These are phyloP conservation scores for Embiotoca jacksoni DNA, from an alignment of 2,113 vertebrate genomes.

Conservation along the genomic window DNA sequence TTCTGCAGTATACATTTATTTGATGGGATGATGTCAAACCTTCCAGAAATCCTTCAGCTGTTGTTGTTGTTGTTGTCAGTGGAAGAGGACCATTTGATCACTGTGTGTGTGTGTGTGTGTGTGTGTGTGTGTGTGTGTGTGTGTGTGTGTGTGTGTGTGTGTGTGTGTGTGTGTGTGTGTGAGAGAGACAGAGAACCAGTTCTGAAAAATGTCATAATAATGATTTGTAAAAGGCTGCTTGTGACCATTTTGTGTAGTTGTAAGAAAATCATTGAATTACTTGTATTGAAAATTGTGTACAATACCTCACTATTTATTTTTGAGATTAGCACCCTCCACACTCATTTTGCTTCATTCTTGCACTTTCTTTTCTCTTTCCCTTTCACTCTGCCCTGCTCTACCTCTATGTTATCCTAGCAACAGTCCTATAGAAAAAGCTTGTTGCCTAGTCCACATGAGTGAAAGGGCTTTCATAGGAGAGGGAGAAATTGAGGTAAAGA, in stretches of 20 bases:
- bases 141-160: too few species aligned
- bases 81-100: too few species aligned
- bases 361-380: constrained; percentile 32
- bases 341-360: constrained; percentile 5
- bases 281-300: neutral
- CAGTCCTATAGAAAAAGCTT: constrained; percentile 72
- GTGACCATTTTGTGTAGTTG: neutral
- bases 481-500: constrained; percentile 22
- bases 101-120: too few species aligned
- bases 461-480: constrained; percentile 51
- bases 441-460: constrained; percentile 76
- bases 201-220: neutral
- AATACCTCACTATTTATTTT: neutral
- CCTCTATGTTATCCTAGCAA: constrained; percentile 75
- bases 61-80: too few species aligned
- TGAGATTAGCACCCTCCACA: neutral
- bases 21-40: constrained; percentile 28
- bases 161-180: neutral
- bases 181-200: neutral
- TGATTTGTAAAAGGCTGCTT: neutral
- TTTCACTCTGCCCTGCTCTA: constrained; percentile 55
- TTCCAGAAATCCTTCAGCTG: neutral
- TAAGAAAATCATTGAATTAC: neutral
- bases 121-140: too few species aligned
- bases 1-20: neutral